Conservation (phyloP, 2,797 vertebrate genomes). For the Chloroceryle inda region DNA sequence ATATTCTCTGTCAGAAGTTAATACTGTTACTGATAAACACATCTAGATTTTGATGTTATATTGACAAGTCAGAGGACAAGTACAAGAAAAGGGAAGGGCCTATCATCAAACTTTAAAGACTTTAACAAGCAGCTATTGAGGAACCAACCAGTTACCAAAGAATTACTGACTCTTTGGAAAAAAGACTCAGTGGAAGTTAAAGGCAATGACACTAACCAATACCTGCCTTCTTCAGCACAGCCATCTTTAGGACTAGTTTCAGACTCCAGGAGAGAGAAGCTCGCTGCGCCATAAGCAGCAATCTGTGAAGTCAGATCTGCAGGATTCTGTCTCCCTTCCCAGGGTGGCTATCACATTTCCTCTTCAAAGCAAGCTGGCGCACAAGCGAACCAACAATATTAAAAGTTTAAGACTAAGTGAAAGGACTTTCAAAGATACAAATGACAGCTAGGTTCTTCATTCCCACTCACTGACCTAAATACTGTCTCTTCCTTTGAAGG, state of each 20-base stretch:
- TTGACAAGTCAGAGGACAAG: neutral
- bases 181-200: neutral
- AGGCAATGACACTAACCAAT: neutral
- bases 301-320: neutral
- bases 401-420: conserved; percentile 25
- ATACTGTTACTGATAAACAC: neutral
- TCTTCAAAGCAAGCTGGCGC: conserved; percentile 39
- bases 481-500: neutral
- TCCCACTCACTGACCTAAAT: neutral
- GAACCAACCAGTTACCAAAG: neutral
- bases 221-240: neutral
- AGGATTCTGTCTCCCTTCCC: conserved; percentile 20
- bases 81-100: neutral
- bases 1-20: neutral
- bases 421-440: neutral
- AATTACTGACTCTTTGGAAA: neutral
- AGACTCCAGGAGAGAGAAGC: neutral
- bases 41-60: neutral
- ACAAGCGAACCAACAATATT: conserved; percentile 26
- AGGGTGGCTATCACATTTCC: conserved; percentile 14
- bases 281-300: neutral
- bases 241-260: neutral
- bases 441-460: neutral
- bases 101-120: neutral
- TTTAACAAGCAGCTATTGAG: neutral